phyloP scores from a whole-genome alignment of 2,888 invertebrate species.

The Volucella zonaria region DNA sequence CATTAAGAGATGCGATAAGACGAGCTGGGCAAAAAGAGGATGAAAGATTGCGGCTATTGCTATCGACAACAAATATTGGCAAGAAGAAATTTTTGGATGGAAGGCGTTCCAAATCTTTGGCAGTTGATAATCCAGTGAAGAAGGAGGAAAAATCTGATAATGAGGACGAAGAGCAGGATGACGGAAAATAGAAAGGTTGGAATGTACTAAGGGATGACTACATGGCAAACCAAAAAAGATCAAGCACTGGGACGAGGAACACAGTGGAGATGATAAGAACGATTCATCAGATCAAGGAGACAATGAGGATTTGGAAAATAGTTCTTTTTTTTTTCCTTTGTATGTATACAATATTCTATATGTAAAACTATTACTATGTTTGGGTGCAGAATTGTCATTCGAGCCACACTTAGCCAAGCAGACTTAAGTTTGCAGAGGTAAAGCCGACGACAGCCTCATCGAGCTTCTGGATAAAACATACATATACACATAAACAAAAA shows the following conservation, averaged over 20 bases:
- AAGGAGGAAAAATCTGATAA: conserved; percentile 83
- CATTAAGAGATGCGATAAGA: no score
- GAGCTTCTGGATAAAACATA: no score
- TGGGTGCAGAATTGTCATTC: no score
- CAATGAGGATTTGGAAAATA: conserved; percentile 58
- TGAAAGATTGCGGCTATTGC: no score
- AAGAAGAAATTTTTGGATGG: no score
- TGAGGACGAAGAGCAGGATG: conserved; percentile 81
- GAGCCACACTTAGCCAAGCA: no score
- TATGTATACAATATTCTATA: not conserved
- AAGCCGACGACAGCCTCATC: no score
- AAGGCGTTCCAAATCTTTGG: conserved; percentile 81
- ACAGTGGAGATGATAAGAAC: conserved; percentile 62
- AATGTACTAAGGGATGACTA: conserved; percentile 91
- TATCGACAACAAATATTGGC: no score
- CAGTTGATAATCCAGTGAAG: conserved; percentile 83
- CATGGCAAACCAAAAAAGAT: conserved; percentile 93
- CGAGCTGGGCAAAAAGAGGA: no score
- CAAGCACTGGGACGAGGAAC: conserved; percentile 95
- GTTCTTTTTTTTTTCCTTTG: conserved; percentile 1
- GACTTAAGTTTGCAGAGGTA: no score
- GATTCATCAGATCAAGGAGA: conserved; percentile 48
- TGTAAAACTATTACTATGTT: conserved; percentile 31
- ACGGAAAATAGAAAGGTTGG: conserved; percentile 84
- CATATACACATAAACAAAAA: no score